Conservation (phyloP, 1,140 invertebrate species). For the Delia radicum region DNA sequence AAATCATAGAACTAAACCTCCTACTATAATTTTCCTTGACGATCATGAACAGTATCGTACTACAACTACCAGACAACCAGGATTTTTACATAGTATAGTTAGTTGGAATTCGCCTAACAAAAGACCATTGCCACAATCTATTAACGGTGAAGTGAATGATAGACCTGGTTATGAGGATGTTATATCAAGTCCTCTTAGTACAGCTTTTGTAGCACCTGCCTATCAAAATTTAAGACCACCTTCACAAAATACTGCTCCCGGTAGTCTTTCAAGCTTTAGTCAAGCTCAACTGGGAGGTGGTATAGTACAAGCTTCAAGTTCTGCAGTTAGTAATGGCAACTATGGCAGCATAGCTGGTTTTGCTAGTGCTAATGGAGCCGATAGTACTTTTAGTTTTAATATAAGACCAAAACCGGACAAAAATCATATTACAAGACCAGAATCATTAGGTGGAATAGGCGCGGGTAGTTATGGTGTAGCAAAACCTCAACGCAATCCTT, state of each 20-base stretch:
- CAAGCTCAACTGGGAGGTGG: slow-evolving; percentile 18
- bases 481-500: slow-evolving; percentile 13
- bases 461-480: slow-evolving; percentile 33
- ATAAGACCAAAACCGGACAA: slow-evolving; percentile 43
- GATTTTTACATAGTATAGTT: slow-evolving; percentile 41
- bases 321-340: slow-evolving; percentile 38
- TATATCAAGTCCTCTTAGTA: slow-evolving; percentile 12
- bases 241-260: slow-evolving; percentile 26
- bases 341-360: slow-evolving; percentile 46
- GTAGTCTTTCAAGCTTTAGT: slow-evolving; percentile 26
- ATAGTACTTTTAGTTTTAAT: slow-evolving; percentile 52
- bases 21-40: slow-evolving; percentile 49
- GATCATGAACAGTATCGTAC: slow-evolving; percentile 38
- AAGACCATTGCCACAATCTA: slow-evolving; percentile 1
- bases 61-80: slow-evolving; percentile 40
- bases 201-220: not conserved
- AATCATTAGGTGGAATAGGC: too few relatives aligned
- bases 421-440: not conserved
- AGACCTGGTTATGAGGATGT: not conserved
- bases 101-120: not conserved
- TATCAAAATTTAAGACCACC: not conserved
- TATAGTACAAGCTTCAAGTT: slow-evolving; percentile 43
- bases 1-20: slow-evolving; percentile 43
- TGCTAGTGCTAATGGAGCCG: slow-evolving; percentile 46
- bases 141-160: not conserved